These are phyloP conservation scores for Butorides virescens DNA, from an alignment of 2,113 vertebrate genomes.

Conservation along the genomic window DNA sequence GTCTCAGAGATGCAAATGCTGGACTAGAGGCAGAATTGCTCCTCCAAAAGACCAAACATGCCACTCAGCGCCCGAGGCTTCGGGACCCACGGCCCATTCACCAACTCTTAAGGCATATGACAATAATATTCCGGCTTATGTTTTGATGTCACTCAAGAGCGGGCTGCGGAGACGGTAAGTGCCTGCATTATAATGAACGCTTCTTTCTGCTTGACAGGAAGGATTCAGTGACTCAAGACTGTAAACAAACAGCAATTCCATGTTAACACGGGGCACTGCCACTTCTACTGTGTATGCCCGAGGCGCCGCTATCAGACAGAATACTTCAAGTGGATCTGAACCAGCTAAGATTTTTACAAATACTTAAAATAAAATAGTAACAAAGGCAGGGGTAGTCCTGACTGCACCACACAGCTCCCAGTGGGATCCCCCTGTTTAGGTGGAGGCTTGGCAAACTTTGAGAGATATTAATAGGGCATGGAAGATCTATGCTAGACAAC, in stretches of 20 bases:
- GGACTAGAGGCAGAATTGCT: conserved; percentile 25
- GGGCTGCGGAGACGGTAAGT: neutral
- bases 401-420: neutral
- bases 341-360: neutral
- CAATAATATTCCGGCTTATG: conserved; percentile 24
- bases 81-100: conserved; percentile 7
- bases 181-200: conserved; percentile 17
- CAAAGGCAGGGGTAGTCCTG: neutral
- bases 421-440: neutral
- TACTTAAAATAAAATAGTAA: neutral
- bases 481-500: neutral
- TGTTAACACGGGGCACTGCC: conserved; percentile 26
- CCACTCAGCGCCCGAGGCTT: neutral
- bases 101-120: conserved; percentile 14
- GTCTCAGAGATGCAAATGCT: conserved; percentile 29
- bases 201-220: conserved; percentile 48
- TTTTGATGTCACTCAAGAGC: conserved; percentile 29
- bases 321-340: neutral
- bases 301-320: conserved; percentile 18
- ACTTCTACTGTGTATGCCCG: conserved; percentile 13
- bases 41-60: conserved; percentile 47
- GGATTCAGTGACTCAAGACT: conserved; percentile 26
- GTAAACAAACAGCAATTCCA: conserved; percentile 56
- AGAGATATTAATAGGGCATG: neutral
- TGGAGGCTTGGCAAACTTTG: neutral